A percentile compares a stretch with the other conserved stretches of the same genome.
These are phyloP conservation scores for Equus przewalskii DNA, from an alignment of 2,113 vertebrate species.

Conservation along the genomic window DNA sequence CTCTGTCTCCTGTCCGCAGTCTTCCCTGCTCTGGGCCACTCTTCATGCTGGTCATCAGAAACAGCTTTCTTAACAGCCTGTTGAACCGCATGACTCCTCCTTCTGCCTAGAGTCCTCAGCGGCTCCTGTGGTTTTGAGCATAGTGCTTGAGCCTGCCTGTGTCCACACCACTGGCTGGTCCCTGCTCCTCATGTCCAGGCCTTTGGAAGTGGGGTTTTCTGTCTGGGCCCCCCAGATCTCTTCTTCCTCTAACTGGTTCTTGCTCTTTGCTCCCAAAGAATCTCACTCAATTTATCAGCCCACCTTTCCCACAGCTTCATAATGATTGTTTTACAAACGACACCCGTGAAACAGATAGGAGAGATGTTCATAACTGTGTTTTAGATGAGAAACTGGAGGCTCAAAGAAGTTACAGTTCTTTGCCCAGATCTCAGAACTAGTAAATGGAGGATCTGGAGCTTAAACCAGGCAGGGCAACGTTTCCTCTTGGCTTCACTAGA, in stretches of 20 bases:
- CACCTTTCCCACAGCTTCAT: background rate
- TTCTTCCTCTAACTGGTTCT: background rate
- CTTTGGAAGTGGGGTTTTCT: background rate
- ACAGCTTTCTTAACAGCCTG: background rate
- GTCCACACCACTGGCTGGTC: fast-evolving
- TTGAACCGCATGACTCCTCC: background rate
- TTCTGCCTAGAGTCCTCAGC: background rate
- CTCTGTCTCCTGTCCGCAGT: background rate
- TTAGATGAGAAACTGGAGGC: background rate
- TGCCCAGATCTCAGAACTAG: background rate
- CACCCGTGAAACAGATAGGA: background rate
- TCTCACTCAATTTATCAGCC: background rate
- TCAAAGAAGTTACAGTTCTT: background rate
- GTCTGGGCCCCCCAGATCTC: background rate
- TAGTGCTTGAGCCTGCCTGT: fast-evolving
- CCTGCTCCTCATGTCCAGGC: background rate
- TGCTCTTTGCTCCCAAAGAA: background rate
- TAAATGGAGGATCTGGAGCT: background rate
- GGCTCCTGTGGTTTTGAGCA: background rate
- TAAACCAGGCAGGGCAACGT: background rate
- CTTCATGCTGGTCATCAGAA: background rate
- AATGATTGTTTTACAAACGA: background rate
- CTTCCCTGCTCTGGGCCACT: background rate
- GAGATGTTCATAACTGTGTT: background rate
- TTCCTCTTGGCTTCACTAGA: background rate